Base-by-base conservation (phyloP, 2,797 vertebrate genomes). In the Emydoidea blandingii region DNA sequence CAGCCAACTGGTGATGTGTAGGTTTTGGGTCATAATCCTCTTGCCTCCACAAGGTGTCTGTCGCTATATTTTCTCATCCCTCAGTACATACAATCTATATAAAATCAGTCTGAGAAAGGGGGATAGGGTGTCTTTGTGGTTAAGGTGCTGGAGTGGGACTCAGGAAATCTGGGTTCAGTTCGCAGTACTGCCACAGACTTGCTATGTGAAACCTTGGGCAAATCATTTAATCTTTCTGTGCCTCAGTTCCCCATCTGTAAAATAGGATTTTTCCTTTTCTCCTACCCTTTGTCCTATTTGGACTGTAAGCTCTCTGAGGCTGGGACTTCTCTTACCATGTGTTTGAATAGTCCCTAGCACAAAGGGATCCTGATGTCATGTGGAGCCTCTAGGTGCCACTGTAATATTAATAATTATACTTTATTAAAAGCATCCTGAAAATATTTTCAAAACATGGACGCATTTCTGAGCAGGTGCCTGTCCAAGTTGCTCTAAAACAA, bases 401-500 rank as follows among this genome's bases (percentile, higher is more conserved):
- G 47, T 59, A 81, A 34, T 0, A 50, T n/a, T 86, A 86, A 19
- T 16, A 87, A 68, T 15, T 21, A 90, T 86, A 21, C 54, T 34
- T 50, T 81, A 3, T 65, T 65, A 65, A 21, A 76, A 74, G 2
- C 81, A 10, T 14, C 57, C 92, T 90, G 85, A 90, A 12, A 16
- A 1, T 0, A 0, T 44, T 5, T 62, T 94, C 27, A 81, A 85
- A 88, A 65, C 3, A 52, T 16, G 76, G 27, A 9, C 34, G 4
- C 74, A 31, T 49, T 91, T 94, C 47, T 68, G 49, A 89, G 76
- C 25, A 29, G 5, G 1, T 84, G 47, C 5, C 34, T 85, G 93
- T 94, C n/a, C 29, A 52, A 57, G 16, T 76, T 12, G 23, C 57
- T 11, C 72, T 23, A 3, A 83, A 93, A 79, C 54, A 21, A 80